These are phyloP conservation scores for Tillus elongatus DNA, from an alignment of 2,888 invertebrate genomes.

Conservation along the genomic window DNA sequence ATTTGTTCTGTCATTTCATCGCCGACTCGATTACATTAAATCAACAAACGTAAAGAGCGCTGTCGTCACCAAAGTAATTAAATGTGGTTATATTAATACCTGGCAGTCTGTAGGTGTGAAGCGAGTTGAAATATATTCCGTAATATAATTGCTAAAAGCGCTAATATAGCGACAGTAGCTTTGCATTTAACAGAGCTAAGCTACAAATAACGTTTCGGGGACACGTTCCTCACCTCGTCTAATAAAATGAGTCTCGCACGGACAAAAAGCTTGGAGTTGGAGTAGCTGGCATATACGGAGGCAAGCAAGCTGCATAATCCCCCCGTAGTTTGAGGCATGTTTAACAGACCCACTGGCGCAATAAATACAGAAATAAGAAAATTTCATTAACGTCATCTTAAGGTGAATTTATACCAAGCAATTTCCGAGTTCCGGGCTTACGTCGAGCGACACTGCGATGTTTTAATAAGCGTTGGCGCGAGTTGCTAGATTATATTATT, in stretches of 20 bases:
- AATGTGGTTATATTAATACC: too few species aligned
- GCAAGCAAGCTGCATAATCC: constrained; percentile 30
- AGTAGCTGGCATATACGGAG: too few species aligned
- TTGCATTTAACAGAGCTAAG: too few species aligned
- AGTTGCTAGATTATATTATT: constrained; percentile 36
- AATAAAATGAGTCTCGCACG: constrained; percentile 29
- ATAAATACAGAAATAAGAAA: constrained; percentile 46
- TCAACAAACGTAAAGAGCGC: too few species aligned
- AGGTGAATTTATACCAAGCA: constrained; percentile 48
- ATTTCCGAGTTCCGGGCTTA: constrained; percentile 43
- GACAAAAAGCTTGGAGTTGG: too few species aligned
- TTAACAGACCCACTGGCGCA: constrained; percentile 35
- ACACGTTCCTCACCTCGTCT: constrained; percentile 34
- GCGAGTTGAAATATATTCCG: too few species aligned
- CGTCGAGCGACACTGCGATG: constrained; percentile 32
- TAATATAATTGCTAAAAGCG: too few species aligned
- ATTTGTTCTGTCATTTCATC: too few species aligned
- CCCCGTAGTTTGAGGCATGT: constrained; percentile 28
- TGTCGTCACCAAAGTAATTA: too few species aligned
- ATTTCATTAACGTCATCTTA: constrained; percentile 51
- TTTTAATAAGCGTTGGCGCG: constrained; percentile 38
- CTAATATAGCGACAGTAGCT: too few species aligned
- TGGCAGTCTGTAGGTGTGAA: too few species aligned
- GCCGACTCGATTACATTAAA: too few species aligned
- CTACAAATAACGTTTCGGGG: constrained; percentile 30